Evolutionary conservation across 2,113 vertebrate species (phyloP), one percentile per base, ranked within the genome.

Genomic region (Ceyx margarethae): DNA sequence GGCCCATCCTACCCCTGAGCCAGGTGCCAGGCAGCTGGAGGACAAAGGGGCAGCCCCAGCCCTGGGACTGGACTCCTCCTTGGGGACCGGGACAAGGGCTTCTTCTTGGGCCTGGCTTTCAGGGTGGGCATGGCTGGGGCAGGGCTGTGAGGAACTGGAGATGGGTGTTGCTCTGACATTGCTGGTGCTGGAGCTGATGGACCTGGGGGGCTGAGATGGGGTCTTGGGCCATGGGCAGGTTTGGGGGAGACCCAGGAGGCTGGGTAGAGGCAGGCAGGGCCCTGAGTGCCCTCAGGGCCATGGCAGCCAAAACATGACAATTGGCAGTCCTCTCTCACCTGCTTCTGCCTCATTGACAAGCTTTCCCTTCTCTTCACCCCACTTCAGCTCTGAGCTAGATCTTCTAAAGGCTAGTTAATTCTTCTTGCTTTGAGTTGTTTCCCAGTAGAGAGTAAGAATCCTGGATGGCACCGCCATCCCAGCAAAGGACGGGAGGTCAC

Each of bases 111-210:
- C 11, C 42, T 6, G 10, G 46, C 5, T 46, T 2, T 26, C 23
- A 10, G 16, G 1, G 28, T 10, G 4, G 2, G 48, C 58, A 28
- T 10, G 11, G 42, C 11, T 1, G 0, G 0, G 21, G 25, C 11
- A 60, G 68, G 33, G 25, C 35, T 48, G 2, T 48, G 17, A 22
- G 19, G 3, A 42, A 18, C 21, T 53, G 29, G 17, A 67, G 23
- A 10, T 0, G 0, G 1, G 18, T 13, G 11, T 61, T 53, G 31
- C 13, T 50, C 37, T 0, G 2, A 18, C 17, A 14, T 4, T 0
- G 0, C 20, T 65, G 45, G 31, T 25, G 33, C 14, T 31, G 37
- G 5, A 12, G 21, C 19, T 51, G 18, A 37, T 2, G 2, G 28
- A 16, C 40, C 9, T 0, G 0, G 5, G 28, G 18, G 8, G 16